Evolutionary conservation across 1,140 invertebrate species (phyloP).

Genomic region (Lepidurus apus): DNA sequence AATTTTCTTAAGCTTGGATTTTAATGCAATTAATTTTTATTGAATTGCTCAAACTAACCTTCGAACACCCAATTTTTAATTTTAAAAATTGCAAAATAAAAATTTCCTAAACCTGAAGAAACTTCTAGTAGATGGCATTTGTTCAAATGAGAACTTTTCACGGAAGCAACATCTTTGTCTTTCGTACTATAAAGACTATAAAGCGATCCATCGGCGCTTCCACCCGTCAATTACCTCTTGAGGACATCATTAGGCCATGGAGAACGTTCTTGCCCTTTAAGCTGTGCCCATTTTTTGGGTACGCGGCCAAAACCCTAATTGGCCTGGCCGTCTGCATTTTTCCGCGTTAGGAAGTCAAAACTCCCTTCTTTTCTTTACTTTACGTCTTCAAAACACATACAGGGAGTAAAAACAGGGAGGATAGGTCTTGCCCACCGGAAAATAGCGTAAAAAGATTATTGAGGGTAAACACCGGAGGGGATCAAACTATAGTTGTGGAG

Average conservation of each 20-base stretch:
- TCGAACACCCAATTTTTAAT: too few species aligned
- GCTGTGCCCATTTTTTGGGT: background rate
- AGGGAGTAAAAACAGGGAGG: too few species aligned
- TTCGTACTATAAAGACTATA: background rate
- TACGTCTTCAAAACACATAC: background rate
- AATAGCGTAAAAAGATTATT: too few species aligned
- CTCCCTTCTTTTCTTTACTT: background rate
- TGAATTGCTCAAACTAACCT: too few species aligned
- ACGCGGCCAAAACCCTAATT: conserved; percentile 1
- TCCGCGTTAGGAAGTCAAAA: background rate
- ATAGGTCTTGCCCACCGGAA: too few species aligned
- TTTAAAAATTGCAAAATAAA: too few species aligned
- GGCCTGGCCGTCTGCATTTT: background rate
- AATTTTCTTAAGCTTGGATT: too few species aligned
- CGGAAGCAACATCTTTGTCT: too few species aligned
- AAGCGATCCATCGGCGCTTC: background rate
- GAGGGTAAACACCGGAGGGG: background rate
- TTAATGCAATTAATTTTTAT: too few species aligned
- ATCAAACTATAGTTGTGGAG: background rate
- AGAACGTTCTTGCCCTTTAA: background rate
- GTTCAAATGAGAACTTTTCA: too few species aligned
- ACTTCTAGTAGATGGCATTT: too few species aligned
- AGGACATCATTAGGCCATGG: background rate
- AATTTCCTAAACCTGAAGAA: too few species aligned
- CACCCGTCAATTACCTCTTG: conserved; percentile 1